Base-by-base conservation (phyloP, 2,797 vertebrate genomes). In the Jordanella pulchra region DNA sequence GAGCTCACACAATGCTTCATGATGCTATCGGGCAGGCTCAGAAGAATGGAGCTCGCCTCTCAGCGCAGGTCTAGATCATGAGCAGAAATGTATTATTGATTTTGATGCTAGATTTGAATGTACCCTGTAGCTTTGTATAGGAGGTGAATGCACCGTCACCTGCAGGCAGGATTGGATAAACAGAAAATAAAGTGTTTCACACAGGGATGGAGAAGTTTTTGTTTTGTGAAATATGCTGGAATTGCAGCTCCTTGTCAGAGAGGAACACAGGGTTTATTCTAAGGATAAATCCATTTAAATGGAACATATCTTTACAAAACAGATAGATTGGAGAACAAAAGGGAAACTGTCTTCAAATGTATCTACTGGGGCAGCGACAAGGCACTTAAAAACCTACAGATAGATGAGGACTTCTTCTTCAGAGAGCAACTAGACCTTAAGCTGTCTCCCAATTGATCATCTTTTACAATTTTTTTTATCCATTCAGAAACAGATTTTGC, bases 1-100 rank as follows among this genome's bases (percentile, higher is more conserved):
- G 94, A 84, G 92, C 96, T 55, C 95, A 95, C 58, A 60, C 79
- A 0, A 81, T 95, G 30, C 89, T 98, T 32, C 94, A 81, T 0
- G 94, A 96, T 0, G 95, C 97, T 1, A 67, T 98, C 0, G 42
- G 85, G 3, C 93, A 95, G 9, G 95, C 94, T 51, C 85, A 81
- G 72, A 77, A 81, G 72, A 94, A 92, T 0, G 89, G 93, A 45
- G 89, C 88, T 1, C 90, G 86, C 27, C 77, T 98, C 63, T 87
- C 82, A 0, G 87, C 92, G 53, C 95, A 96, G 96, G 97, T 97
- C 96, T 72, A 82, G 76, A 72, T 21, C 42, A 63, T 47, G 12
- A 55, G 56, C 44, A 65, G 47, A 75, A 45, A 73, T 77, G 54
- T 39, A 39, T 9, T 32, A 18, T 73, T 54, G 50, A 65, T 74